Conservation (phyloP, 1,140 invertebrate species). For the Drosophila pandora region DNA sequence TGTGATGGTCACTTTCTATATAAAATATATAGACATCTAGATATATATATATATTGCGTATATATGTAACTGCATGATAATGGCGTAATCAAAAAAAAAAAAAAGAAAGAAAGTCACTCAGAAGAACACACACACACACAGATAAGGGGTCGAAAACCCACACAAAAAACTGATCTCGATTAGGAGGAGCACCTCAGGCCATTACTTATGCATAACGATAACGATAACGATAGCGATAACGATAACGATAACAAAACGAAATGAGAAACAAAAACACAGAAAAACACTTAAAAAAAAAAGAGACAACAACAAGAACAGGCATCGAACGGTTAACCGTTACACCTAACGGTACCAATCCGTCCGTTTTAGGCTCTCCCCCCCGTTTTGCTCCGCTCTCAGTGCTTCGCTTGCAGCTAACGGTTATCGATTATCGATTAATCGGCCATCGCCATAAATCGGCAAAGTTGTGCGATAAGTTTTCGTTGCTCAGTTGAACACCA, state of each 20-base stretch:
- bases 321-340: conserved; percentile 50
- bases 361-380: conserved; percentile 47
- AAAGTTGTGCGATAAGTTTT: conserved; percentile 25
- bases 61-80: conserved; percentile 54
- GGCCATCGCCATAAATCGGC: conserved; percentile 19
- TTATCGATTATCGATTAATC: conserved; percentile 17
- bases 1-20: conserved; percentile 4
- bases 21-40: neutral
- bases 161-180: conserved; percentile 40
- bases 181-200: conserved; percentile 43
- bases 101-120: conserved; percentile 6
- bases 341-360: conserved; percentile 45
- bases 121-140: conserved; percentile 3
- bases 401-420: conserved; percentile 28
- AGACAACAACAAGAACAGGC: conserved; percentile 34
- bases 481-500: conserved; percentile 18
- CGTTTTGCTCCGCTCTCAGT: conserved; percentile 27
- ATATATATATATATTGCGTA: conserved; percentile 40
- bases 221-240: conserved; percentile 32
- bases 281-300: conserved; percentile 4
- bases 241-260: conserved; percentile 18
- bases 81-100: conserved; percentile 70
- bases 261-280: conserved; percentile 20
- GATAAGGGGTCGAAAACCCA: conserved; percentile 1
- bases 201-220: conserved; percentile 48